Evolutionary conservation across 2,888 invertebrate species (phyloP).

Genomic region (Lottia scabra): DNA sequence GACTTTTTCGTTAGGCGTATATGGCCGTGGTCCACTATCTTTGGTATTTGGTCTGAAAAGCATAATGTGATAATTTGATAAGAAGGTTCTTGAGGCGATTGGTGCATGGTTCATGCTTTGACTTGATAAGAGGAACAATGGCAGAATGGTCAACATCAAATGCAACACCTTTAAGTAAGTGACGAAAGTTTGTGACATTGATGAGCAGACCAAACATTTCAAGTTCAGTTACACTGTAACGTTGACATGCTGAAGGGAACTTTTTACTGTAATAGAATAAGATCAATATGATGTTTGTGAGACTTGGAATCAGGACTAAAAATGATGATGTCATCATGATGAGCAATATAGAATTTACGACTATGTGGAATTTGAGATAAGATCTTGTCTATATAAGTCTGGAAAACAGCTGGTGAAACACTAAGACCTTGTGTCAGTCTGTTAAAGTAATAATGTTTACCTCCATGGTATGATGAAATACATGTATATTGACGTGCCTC

Average conservation of each 20-base stretch:
- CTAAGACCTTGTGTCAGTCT: not conserved
- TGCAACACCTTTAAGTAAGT: not conserved
- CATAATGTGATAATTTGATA: not conserved
- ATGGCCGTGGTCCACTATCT: too few species aligned
- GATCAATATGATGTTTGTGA: not conserved
- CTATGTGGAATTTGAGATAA: not conserved
- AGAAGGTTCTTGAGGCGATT: not conserved
- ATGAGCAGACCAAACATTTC: not conserved
- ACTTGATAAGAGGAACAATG: not conserved
- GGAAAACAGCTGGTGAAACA: not conserved
- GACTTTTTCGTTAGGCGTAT: too few species aligned
- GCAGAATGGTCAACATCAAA: not conserved
- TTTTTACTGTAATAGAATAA: not conserved
- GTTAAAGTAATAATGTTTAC: not conserved
- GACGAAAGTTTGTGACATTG: not conserved
- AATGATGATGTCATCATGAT: not conserved
- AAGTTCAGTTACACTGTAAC: not conserved
- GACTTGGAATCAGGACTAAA: not conserved
- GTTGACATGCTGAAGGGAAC: not conserved
- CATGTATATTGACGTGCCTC: not conserved
- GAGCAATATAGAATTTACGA: not conserved
- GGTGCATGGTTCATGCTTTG: not conserved
- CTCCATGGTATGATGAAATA: conserved; percentile 3
- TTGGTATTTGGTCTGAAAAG: not conserved
- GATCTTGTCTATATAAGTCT: not conserved